Evolutionary conservation across 1,140 invertebrate species (phyloP), one percentile per base, ranked within the genome.

Genomic region (Lethrus apterus): DNA sequence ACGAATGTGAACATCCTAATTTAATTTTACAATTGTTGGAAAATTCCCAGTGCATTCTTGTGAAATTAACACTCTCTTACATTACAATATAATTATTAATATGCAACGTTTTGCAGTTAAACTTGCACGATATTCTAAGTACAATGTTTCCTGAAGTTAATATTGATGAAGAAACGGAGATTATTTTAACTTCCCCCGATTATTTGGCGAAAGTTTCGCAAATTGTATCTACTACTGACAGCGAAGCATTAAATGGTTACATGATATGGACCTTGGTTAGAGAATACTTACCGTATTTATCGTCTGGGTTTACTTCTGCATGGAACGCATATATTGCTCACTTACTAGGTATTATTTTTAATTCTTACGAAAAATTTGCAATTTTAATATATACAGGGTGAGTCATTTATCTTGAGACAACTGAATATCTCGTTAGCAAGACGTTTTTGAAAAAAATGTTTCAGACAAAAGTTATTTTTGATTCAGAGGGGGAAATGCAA

Each of bases 191-290:
- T 2, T 76, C 74, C 8, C 55, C 66, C 4, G 62, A 73, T 30
- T 80, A 79, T 62, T 62, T 82, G 9, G 56, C 52, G 15, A 62
- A 71, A 44, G 55, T 81, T 21, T 73, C 76, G 1, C 64, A 63
- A 23, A 67, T 80, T 13, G 72, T 80, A 11, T 74, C 75, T 0
- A 67, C 70, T 0, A 74, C 76, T n/a, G 77, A 79, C 35, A 62
- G 66, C 50, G 65, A 74, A 46, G 67, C 70, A 4, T 51, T 79
- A 32, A 80, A 81, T 60, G 76, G 78, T 53, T 81, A 80, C 56
- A 53, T 80, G 26, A 74, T 78, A 49, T 82, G 78, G 76, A 70
- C 68, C 35, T 58, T 81, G 20, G 71, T 74, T 3, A 58, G 68
- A 4, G 63, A 68, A 24, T 80, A 77, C 60, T 57, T 75, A 4